These are phyloP conservation scores for Protosalanx chinensis DNA, from an alignment of 2,797 vertebrate genomes.

Conservation along the genomic window DNA sequence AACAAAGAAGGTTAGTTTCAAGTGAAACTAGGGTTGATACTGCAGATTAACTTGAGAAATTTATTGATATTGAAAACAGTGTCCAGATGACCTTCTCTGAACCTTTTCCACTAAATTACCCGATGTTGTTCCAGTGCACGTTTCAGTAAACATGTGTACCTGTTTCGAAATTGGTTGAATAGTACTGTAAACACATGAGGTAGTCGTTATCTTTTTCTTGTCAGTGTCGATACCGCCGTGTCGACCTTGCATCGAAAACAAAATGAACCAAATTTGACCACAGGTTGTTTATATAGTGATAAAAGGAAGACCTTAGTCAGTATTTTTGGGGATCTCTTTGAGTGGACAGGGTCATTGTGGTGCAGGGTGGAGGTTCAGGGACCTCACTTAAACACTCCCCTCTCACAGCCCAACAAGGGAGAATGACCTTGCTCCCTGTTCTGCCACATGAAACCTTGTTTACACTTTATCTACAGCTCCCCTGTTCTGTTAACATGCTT, in stretches of 20 bases:
- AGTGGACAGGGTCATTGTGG: constrained; percentile 42
- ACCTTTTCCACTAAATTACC: too few species aligned
- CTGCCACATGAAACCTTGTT: neutral
- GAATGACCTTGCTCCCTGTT: neutral
- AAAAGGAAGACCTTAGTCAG: constrained; percentile 53
- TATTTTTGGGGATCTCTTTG: constrained; percentile 53
- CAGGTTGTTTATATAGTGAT: constrained; percentile 42
- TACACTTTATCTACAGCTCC: neutral
- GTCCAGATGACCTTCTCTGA: too few species aligned
- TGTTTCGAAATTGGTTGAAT: too few species aligned
- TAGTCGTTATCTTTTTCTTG: neutral
- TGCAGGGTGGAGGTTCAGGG: constrained; percentile 25
- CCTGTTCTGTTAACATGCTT: neutral
- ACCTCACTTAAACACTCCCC: neutral
- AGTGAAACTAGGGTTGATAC: too few species aligned
- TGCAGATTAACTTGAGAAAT: too few species aligned
- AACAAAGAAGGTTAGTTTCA: too few species aligned
- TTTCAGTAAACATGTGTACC: too few species aligned
- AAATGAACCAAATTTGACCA: constrained; percentile 33
- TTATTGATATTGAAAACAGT: too few species aligned
- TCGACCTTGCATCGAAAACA: constrained; percentile 21
- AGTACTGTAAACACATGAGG: neutral
- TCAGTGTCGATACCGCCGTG: neutral
- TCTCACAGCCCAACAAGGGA: too few species aligned
- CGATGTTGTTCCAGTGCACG: neutral